Evolutionary conservation across 2,888 invertebrate genomes (phyloP), one percentile per base, ranked within the genome.

Genomic region (Nymphalis c-album): DNA sequence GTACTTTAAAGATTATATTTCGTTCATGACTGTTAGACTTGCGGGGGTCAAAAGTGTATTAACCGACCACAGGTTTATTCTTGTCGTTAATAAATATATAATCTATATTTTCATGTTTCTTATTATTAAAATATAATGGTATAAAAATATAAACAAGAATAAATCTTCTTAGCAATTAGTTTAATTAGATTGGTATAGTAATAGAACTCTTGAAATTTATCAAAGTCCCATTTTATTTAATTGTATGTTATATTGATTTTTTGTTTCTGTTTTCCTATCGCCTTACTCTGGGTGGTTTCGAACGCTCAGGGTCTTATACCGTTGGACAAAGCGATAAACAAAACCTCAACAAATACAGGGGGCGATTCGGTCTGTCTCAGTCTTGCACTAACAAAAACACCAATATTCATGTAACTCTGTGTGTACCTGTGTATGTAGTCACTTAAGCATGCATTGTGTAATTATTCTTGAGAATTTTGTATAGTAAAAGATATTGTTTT

Each of bases 1-100:
- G 92, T 92, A 92, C 92, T 90, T 91, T 90, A 87, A 84, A 88
- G 88, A 91, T 90, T 91, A 80, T 91, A 88, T 90, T 90, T 90
- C 84, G 86, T 91, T 90, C 88, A 85, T 91, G 90, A 84, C 86
- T 91, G 91, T 92, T 92, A 92, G 91, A 85, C 78, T 82, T 86
- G 86, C 85, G 86, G 88, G 89, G 86, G 86, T 84, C 84, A 87
- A 79, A 82, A 83, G 85, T 90, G 88, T 89, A 85, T 83, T 87
- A 82, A 82, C 80, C 84, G 77, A 80, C 79, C 80, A 74, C 82
- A 88, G 90, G 78, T 86, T 90, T 88, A 87, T 90, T 87, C 86
- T 90, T 89, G 87, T 74, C 55, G 7, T 8, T 40, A 57, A 57
- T 8, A 57, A 57, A 57, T 18, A n/a, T 35, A 8, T 18, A 18